Conservation (phyloP, 2,797 vertebrate species). For the Galaxias olidus region DNA sequence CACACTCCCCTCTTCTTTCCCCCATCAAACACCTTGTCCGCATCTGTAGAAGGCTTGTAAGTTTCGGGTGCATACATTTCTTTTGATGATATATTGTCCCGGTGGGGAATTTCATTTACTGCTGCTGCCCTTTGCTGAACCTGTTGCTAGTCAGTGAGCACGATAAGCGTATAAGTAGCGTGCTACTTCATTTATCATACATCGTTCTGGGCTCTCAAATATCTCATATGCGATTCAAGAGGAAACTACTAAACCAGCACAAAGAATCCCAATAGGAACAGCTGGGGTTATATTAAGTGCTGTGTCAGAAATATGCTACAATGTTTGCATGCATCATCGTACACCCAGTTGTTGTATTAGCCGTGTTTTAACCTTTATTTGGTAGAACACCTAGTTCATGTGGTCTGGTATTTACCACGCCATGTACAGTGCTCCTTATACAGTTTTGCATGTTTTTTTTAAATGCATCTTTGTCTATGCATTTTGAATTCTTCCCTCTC, state of each 20-base stretch:
- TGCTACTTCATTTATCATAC: conserved; percentile 99
- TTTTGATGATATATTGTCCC: conserved; percentile 99
- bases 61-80: conserved; percentile 93
- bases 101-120: conserved; percentile 99
- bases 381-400: conserved; percentile 54
- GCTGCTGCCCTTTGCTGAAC: conserved; percentile 98
- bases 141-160: conserved; percentile 98
- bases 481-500: conserved; percentile 61
- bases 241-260: conserved; percentile 84
- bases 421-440: conserved; percentile 54
- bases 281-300: conserved; percentile 71
- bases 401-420: conserved; percentile 41
- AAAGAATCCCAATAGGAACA: conserved; percentile 74
- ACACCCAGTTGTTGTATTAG: conserved; percentile 51
- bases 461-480: conserved; percentile 46
- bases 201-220: conserved; percentile 95
- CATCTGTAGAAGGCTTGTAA: conserved; percentile 88
- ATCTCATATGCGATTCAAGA: conserved; percentile 92
- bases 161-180: conserved; percentile 99
- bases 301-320: conserved; percentile 48
- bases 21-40: conserved; percentile 89
- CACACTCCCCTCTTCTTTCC: conserved; percentile 78
- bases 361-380: conserved; percentile 57
- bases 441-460: conserved; percentile 63
- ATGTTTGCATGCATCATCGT: conserved; percentile 50